Conservation (phyloP, 2,113 vertebrate species). For the Jaculus jaculus region DNA sequence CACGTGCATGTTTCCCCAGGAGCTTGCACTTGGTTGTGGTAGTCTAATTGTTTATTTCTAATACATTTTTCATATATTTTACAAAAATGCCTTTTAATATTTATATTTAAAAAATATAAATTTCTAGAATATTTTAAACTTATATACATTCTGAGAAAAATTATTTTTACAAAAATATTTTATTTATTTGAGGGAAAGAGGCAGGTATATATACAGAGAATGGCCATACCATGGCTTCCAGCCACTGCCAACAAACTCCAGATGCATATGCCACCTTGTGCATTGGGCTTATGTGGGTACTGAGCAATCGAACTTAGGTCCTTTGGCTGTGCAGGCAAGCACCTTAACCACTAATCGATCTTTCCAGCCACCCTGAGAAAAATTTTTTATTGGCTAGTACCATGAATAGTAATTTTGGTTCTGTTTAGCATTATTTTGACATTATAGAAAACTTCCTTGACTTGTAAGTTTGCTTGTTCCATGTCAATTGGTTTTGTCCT, state of each 20-base stretch:
- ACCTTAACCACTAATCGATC: no score
- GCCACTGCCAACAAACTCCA: no score
- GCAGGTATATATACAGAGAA: no score
- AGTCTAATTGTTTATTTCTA: constrained; percentile 51
- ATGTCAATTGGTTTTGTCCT: constrained; percentile 62
- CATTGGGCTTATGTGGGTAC: no score
- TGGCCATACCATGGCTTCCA: no score
- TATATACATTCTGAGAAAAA: constrained; percentile 29
- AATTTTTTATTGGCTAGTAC: background rate
- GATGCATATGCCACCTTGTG: no score
- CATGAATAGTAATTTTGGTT: constrained; percentile 38
- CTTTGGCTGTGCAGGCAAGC: no score
- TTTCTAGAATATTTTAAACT: constrained; percentile 26
- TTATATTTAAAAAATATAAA: constrained; percentile 36
- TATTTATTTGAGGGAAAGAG: no score
- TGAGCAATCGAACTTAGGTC: no score
- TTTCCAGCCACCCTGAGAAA: background rate
- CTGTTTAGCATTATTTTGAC: constrained; percentile 46
- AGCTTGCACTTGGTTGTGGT: background rate
- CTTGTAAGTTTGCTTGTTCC: constrained; percentile 62
- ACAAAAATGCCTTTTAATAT: constrained; percentile 36
- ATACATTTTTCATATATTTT: constrained; percentile 7
- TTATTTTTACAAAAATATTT: no score
- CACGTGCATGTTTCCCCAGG: background rate
- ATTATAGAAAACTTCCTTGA: constrained; percentile 36